Percentiles rank a stretch among this genome's conserved stretches.
These are phyloP conservation scores for Eurystomus glaucurus DNA, from an alignment of 2,797 vertebrate species.

Conservation along the genomic window DNA sequence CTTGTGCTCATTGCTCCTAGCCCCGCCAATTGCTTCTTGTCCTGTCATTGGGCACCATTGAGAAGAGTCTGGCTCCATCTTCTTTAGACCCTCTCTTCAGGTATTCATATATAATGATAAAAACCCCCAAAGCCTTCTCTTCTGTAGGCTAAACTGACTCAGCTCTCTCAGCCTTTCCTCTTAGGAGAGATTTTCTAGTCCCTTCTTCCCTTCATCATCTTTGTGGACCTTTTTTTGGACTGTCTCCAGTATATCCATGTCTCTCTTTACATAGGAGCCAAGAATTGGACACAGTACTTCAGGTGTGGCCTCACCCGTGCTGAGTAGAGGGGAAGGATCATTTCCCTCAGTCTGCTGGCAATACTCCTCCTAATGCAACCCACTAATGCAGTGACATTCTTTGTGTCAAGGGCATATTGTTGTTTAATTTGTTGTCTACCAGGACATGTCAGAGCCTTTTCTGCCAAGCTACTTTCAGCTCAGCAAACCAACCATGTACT, in stretches of 20 bases:
- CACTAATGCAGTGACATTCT: not conserved
- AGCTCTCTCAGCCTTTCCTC: not conserved
- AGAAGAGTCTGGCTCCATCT: not conserved
- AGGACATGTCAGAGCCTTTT: not conserved
- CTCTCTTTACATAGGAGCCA: not conserved
- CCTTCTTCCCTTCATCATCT: not conserved
- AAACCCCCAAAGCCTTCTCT: rapidly evolving
- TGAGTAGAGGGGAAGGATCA: not conserved
- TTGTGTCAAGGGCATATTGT: not conserved
- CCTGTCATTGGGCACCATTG: not conserved
- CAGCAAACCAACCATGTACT: rapidly evolving
- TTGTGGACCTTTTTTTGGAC: not conserved
- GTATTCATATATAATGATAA: not conserved
- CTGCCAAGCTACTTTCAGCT: not conserved
- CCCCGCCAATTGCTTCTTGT: not conserved
- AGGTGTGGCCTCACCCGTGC: not conserved
- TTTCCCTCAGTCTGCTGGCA: not conserved
- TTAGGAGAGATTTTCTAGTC: not conserved
- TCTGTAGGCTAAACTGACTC: not conserved
- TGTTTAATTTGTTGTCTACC: not conserved
- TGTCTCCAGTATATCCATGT: not conserved
- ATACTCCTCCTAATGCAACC: too few species aligned
- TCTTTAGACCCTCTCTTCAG: not conserved
- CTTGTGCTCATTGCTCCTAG: not conserved
- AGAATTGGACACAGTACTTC: not conserved